Conservation (phyloP, 2,797 vertebrate species). For the Acanthis flammea region DNA sequence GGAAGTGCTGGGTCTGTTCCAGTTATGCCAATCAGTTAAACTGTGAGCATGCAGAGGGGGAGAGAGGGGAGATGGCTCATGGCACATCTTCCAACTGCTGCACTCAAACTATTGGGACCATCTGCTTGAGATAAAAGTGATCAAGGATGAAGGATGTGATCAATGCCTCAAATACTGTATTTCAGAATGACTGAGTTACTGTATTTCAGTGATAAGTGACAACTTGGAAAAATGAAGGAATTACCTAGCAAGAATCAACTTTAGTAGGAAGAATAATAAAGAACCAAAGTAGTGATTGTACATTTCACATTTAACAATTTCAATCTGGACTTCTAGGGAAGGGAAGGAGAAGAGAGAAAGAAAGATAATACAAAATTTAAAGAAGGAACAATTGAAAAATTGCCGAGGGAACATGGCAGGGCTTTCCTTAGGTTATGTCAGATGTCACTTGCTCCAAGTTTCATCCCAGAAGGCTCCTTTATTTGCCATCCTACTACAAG, state of each 20-base stretch:
- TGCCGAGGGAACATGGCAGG: neutral
- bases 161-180: neutral
- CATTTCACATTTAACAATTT: neutral
- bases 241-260: neutral
- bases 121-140: neutral
- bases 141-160: neutral
- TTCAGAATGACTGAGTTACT: neutral
- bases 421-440: neutral
- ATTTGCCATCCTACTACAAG: neutral
- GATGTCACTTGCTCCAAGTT: neutral
- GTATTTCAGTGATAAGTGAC: neutral
- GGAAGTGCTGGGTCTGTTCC: conserved; percentile 27
- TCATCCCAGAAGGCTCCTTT: neutral
- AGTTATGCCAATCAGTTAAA: conserved; percentile 17
- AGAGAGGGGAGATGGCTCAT: neutral
- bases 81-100: neutral
- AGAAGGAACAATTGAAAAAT: neutral
- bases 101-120: neutral
- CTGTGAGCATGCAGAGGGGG: neutral
- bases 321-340: neutral
- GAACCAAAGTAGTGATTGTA: neutral
- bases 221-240: neutral
- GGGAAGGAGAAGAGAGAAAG: neutral
- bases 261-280: neutral
- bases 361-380: neutral